Evolutionary conservation across 1,140 invertebrate species (phyloP), one percentile per base, ranked within the genome.

Genomic region (Spodoptera litura): DNA sequence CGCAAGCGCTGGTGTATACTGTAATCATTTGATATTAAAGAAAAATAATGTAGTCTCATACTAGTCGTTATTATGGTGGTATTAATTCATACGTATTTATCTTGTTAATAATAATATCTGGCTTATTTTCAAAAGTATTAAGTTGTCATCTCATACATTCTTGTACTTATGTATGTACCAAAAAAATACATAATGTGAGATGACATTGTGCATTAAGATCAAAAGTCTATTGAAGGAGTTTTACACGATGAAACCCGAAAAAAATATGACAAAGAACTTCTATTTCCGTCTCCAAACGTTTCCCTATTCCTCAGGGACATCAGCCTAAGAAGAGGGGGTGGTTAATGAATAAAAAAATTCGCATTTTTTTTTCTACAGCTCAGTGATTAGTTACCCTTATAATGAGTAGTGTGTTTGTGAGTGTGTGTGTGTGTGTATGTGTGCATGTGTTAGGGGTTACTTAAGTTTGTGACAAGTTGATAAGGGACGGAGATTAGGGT

Each of bases 341-440:
- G 90, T 93, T 94, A 94, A 94, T 94, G 93, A 94, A 93, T 93
- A 93, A 94, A 94, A 94, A 94, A 94, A 91, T 89, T 85, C 89
- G 78, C 85, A 84, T 89, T 94, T 93, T 91, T 91, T 94, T 92
- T 92, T 87, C 77, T 88, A 85, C 90, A 89, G 87, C 89, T 85
- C 88, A 92, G 91, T 94, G 93, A 94, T 94, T 94, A 94, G 93
- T 93, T 94, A 94, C 91, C 93, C 93, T 89, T 82, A 88, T 94
- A 94, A 94, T 94, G 89, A 94, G 83, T 82, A 87, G 87, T 84
- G 82, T 81, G 83, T 86, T 81, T 89, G 87, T 85, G 85, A 83
- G 87, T 84, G 87, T 84, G 84, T 85, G 85, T 85, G 85, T 84
- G 83, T 84, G 81, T 83, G 61, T 9, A 9, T 59, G 58, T 64